These are phyloP conservation scores for Quadriops clusia DNA, from an alignment of 2,888 invertebrate genomes.

Conservation along the genomic window DNA sequence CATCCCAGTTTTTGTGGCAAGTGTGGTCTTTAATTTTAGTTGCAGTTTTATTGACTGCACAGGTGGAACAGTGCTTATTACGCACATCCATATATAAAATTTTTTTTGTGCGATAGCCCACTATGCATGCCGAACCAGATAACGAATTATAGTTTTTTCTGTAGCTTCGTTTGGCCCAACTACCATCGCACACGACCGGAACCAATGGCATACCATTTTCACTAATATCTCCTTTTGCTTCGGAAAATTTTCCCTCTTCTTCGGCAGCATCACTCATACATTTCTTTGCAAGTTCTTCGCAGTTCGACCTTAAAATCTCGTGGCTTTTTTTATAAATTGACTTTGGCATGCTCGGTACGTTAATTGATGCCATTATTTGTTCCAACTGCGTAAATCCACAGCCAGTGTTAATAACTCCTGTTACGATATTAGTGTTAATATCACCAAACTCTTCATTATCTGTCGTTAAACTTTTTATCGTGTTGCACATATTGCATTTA, in stretches of 20 bases:
- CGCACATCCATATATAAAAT: slow-evolving; percentile 19
- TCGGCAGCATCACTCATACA: slow-evolving; percentile 5
- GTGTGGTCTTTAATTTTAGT: slow-evolving; percentile 12
- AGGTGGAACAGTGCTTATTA: slow-evolving; percentile 22
- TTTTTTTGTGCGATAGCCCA: slow-evolving; percentile 14
- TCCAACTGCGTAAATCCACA: too few relatives aligned
- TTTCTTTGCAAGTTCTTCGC: too few relatives aligned
- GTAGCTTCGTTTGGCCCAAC: slow-evolving; percentile 7
- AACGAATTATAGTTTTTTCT: slow-evolving; percentile 8
- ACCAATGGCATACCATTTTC: slow-evolving; percentile 3
- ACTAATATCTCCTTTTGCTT: slow-evolving; percentile 5
- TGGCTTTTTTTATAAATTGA: too few relatives aligned
- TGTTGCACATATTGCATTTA: slow-evolving; percentile 1
- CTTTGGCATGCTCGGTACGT: too few relatives aligned
- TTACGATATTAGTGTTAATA: background rate
- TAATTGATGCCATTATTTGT: too few relatives aligned
- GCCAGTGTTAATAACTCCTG: too few relatives aligned
- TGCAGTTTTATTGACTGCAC: slow-evolving; percentile 14
- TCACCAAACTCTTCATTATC: background rate
- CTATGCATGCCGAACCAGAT: slow-evolving; percentile 10
- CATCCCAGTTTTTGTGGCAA: slow-evolving; percentile 23
- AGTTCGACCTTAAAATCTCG: too few relatives aligned
- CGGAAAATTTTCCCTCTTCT: slow-evolving; percentile 7
- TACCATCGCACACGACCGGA: too few relatives aligned
- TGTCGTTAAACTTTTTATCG: background rate